Base-by-base conservation (phyloP, 92 coral and sea anemone species). In the Bergia sp. region DNA sequence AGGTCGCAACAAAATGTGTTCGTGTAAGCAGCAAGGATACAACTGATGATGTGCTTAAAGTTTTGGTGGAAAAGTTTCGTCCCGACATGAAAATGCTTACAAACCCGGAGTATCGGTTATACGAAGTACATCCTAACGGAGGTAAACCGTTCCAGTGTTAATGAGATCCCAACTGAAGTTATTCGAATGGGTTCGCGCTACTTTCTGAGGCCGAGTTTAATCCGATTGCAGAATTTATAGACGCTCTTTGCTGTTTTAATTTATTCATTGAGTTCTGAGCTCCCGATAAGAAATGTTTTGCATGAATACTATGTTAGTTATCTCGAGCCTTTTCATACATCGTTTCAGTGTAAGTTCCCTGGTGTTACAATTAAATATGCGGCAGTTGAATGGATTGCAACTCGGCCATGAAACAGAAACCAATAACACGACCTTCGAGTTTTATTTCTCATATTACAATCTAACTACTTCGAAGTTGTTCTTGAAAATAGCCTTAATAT, bases 81-180 rank as follows among this genome's bases (percentile, higher is more conserved):
- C 99, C 98, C 15, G 99, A 97, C 89, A 92, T 97, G 97, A 97
- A 96, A 86, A 97, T 95, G 99, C 91, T 97, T 36, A 89, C 99
- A 3, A 92, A 91, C 71, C 97, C 99, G 8, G 89, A 95, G 77
- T 97, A 97, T 88, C 93, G 96, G 4, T 89, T 97, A 4, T 97
- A 94, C 71, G 99, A 95, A 81, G 98, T 97, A 37, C 99, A 97
- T 16, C 98, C 95, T 55, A 93, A 93, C 45, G 98, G 96, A 92
- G 99, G 99, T 97, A 77, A 83, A 91, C 80, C 73, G 53, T 72
- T 89, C 20, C 37, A 84, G 66, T 69, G 87, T 43, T 49, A 72
- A 16, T 69, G 38, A 44, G 6, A 77, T 77, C 43, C 40, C 18
- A 21, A 78, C 42, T 1, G 16, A 39, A 39, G 21, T 76, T 53